Percentiles rank a stretch among this genome's conserved stretches.
phyloP scores from a whole-genome alignment of 1,140 invertebrate genomes.

The Ephestia elutella region DNA sequence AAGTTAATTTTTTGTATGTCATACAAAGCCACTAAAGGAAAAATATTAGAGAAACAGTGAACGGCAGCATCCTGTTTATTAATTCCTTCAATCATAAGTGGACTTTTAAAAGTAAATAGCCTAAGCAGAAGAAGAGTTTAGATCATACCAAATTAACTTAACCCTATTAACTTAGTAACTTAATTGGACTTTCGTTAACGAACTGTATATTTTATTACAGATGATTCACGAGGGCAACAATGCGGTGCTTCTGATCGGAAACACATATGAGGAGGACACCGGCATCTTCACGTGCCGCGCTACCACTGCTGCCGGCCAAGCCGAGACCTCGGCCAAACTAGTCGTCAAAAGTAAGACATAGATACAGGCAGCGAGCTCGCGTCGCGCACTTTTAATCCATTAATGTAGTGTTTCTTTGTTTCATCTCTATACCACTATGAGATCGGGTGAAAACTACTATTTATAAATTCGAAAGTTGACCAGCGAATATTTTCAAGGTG shows the following conservation, averaged over 20 bases:
- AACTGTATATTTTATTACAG: conserved; percentile 69
- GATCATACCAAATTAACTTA: too few species aligned
- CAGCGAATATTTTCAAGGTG: conserved; percentile 45
- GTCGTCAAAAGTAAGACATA: conserved; percentile 98
- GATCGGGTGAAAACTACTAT: conserved; percentile 73
- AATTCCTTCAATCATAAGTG: too few species aligned
- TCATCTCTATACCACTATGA: conserved; percentile 65
- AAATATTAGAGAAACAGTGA: too few species aligned
- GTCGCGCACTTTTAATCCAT: conserved; percentile 71
- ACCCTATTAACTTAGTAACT: too few species aligned
- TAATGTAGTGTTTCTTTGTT: conserved; percentile 73
- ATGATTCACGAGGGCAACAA: conserved; percentile 94
- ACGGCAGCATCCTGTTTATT: too few species aligned
- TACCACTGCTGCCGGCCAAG: conserved; percentile 91
- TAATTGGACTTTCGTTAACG: background rate
- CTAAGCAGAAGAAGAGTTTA: too few species aligned
- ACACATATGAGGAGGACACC: conserved; percentile 94
- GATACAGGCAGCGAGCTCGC: conserved; percentile 75
- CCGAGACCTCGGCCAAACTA: conserved; percentile 93
- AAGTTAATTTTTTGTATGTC: too few species aligned
- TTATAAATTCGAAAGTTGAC: conserved; percentile 53
- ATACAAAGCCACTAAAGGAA: too few species aligned
- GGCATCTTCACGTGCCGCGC: conserved; percentile 94
- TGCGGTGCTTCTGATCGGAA: conserved; percentile 91
- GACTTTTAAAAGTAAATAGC: too few species aligned